These are phyloP conservation scores for Trilocha varians DNA, from an alignment of 2,888 invertebrate genomes.

Conservation along the genomic window DNA sequence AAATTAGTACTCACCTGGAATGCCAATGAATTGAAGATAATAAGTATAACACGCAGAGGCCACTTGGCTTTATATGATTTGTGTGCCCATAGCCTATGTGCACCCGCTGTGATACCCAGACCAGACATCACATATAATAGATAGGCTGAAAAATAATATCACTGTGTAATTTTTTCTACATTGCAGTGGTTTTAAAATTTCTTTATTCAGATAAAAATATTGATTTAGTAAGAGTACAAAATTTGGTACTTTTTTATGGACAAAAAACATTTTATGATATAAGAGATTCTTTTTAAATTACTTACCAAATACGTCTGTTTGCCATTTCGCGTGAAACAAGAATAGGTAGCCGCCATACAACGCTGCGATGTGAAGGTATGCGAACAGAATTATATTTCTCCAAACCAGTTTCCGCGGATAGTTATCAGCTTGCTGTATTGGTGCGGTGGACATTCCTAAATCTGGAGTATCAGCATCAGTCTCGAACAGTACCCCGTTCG, in stretches of 20 bases:
- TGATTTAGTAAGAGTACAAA: too few relatives aligned
- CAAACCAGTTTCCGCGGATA: slow-evolving; percentile 79
- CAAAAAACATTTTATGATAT: background rate
- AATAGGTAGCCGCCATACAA: slow-evolving; percentile 83
- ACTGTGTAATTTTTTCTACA: background rate
- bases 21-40: slow-evolving; percentile 89
- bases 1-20: slow-evolving; percentile 90
- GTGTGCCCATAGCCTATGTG: slow-evolving; percentile 97
- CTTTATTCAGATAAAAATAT: too few relatives aligned
- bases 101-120: slow-evolving; percentile 96
- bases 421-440: slow-evolving; percentile 68
- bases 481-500: slow-evolving; percentile 63
- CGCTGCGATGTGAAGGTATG: slow-evolving; percentile 82
- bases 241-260: too few relatives aligned
- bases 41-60: slow-evolving; percentile 86
- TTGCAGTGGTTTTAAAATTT: background rate
- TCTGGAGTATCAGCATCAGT: slow-evolving; percentile 61
- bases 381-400: slow-evolving; percentile 87
- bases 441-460: slow-evolving; percentile 44
- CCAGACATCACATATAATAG: slow-evolving; percentile 84
- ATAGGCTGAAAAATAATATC: slow-evolving; percentile 68
- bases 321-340: slow-evolving; percentile 81
- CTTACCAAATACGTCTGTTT: slow-evolving; percentile 82
- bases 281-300: slow-evolving; percentile 3
- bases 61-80: slow-evolving; percentile 95